Percentiles rank a stretch among this genome's conserved stretches.
phyloP scores from a whole-genome alignment of 2,797 vertebrate species.

The Pteronotus mesoamericanus region DNA sequence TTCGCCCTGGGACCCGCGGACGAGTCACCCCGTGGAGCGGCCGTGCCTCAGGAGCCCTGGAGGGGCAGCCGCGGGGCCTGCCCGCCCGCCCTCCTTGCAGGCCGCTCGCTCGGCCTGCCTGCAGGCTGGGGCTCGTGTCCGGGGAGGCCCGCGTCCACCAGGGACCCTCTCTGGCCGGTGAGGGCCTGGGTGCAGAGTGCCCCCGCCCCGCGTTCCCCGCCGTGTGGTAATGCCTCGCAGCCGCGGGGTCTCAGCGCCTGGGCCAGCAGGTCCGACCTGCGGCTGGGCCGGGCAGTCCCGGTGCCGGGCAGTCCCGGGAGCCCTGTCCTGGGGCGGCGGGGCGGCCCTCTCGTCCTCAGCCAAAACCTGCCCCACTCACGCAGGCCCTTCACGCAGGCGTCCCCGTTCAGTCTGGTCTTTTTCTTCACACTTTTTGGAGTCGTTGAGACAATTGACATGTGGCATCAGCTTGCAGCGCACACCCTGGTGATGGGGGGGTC shows the following conservation, averaged over 20 bases:
- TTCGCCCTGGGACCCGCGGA: neutral
- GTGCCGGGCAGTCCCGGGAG: neutral
- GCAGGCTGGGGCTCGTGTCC: neutral
- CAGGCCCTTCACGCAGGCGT: neutral
- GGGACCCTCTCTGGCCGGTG: neutral
- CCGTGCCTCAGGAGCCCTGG: neutral
- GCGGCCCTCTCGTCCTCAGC: neutral
- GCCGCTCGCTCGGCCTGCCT: too few species aligned
- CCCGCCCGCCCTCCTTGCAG: too few species aligned
- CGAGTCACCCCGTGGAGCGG: neutral
- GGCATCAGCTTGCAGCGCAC: neutral
- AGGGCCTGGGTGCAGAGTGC: neutral
- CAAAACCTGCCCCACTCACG: neutral
- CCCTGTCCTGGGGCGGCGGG: neutral
- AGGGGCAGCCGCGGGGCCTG: neutral
- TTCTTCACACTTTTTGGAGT: neutral
- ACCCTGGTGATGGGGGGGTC: too few species aligned
- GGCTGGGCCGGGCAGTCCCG: too few species aligned
- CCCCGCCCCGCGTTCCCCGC: neutral
- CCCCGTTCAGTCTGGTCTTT: neutral
- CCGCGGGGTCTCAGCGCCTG: rapidly evolving
- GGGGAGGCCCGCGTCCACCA: neutral
- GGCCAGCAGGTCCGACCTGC: too few species aligned
- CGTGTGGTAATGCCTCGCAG: rapidly evolving
- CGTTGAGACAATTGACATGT: neutral